Evolutionary conservation across 2,888 invertebrate species (phyloP).

Genomic region (Plebejus anna): DNA sequence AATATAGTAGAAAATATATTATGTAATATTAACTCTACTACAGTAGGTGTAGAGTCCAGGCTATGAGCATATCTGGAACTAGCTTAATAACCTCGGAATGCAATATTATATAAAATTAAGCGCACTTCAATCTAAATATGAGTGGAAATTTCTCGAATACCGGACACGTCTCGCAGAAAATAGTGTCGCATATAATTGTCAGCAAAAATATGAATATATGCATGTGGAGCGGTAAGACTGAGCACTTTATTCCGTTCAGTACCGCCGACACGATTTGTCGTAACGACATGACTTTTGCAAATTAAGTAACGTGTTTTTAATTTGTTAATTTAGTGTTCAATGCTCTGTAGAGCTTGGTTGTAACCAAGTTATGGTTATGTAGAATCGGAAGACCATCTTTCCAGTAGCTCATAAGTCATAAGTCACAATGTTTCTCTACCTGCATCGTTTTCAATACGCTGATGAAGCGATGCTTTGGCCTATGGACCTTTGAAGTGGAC

Average conservation of each 20-base stretch:
- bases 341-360: background rate
- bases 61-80: background rate
- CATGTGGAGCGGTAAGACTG: slow-evolving; percentile 44
- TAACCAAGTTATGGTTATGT: background rate
- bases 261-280: background rate
- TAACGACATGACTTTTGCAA: background rate
- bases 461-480: no score
- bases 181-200: slow-evolving; percentile 50
- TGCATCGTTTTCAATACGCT: no score
- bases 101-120: slow-evolving; percentile 39
- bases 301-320: background rate
- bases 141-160: slow-evolving; percentile 37
- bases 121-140: slow-evolving; percentile 36
- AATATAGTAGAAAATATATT: background rate
- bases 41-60: background rate
- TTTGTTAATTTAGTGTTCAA: background rate
- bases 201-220: slow-evolving; percentile 52
- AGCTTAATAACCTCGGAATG: slow-evolving; percentile 33
- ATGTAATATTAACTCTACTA: background rate
- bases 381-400: no score
- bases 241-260: slow-evolving; percentile 31
- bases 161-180: slow-evolving; percentile 43
- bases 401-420: no score
- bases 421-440: no score
- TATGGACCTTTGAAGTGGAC: no score